Base-by-base conservation (phyloP, 2,113 vertebrate genomes). In the Phrynocephalus versicolor region DNA sequence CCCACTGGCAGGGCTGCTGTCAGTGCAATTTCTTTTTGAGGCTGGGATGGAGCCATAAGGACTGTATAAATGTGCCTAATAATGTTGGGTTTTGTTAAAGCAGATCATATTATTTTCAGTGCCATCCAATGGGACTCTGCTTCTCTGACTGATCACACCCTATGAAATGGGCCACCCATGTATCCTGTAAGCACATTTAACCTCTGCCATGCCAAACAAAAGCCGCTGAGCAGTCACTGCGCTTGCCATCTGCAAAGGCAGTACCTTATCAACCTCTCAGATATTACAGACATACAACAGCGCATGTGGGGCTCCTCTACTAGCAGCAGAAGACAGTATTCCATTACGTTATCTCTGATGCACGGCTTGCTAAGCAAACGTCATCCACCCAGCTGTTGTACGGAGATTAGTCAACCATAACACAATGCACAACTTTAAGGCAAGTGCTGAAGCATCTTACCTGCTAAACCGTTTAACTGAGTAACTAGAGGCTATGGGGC, bases 261-360 rank as follows among this genome's bases (percentile, higher is more conserved):
- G 25, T 67, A 37, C 25, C 51, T 69, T 65, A 39, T 14, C 27
- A 65, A 65, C 25, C 58, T 45, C 27, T 73, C 18, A 83, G 18
- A 65, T 62, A 7, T 35, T 16, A 75, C 37, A 75, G 60, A 41
- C 37, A 64, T 75, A 62, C 3, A 75, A 35, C 16, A 35, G 45
- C 14, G 4, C 23, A 25, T 83, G 0, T 35, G 62, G 21, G 7
- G 27, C 15, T 51, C 30, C 60, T 71, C 65, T 27, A 33, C 77
- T 58, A 39, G 37, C 45, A 76, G 74, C 65, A 83, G 67, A 77
- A 87, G 51, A 72, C 58, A 70, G 85, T 45, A 85, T 15, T 88
- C 27, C 0, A 4, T 16, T 60, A 3, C 58, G 85, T 85, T 83
- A 72, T 71, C 82, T 82, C 85, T 71, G 39, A 82, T 35, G 37